Percentiles rank a stretch among this genome's conserved stretches.
Evolutionary conservation across 2,797 vertebrate genomes (phyloP).

Genomic region (Anas acuta): DNA sequence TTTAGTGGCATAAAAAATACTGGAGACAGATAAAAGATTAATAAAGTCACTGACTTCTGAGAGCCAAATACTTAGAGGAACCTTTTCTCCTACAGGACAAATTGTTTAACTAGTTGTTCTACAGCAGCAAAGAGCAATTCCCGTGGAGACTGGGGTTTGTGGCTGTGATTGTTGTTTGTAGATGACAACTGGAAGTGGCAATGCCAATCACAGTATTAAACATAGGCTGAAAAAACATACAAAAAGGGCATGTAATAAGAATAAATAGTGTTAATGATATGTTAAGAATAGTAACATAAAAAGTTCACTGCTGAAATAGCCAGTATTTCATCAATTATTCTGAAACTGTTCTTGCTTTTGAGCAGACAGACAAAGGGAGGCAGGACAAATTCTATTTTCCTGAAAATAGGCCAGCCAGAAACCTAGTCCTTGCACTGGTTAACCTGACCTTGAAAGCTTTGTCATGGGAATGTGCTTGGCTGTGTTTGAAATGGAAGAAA

Average conservation of each 20-base stretch:
- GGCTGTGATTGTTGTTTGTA: neutral
- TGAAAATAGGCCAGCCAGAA: neutral
- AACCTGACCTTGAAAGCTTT: neutral
- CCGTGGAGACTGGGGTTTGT: neutral
- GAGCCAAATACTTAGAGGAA: neutral
- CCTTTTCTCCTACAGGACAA: neutral
- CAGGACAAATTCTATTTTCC: neutral
- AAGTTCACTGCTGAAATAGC: neutral
- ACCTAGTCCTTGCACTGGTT: neutral
- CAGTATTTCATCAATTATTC: neutral
- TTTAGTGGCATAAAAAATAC: neutral
- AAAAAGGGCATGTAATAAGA: neutral
- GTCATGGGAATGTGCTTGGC: fast-evolving
- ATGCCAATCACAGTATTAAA: neutral
- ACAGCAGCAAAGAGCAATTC: neutral
- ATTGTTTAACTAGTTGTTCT: neutral
- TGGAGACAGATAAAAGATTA: neutral
- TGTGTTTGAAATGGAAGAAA: neutral
- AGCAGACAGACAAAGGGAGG: neutral
- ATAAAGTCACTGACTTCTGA: neutral
- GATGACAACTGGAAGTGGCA: neutral
- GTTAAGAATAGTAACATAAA: neutral
- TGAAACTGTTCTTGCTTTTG: neutral
- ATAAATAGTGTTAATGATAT: neutral
- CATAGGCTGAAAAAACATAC: neutral